Evolutionary conservation across 2,888 invertebrate species (phyloP).

Genomic region (Noctua janthina): DNA sequence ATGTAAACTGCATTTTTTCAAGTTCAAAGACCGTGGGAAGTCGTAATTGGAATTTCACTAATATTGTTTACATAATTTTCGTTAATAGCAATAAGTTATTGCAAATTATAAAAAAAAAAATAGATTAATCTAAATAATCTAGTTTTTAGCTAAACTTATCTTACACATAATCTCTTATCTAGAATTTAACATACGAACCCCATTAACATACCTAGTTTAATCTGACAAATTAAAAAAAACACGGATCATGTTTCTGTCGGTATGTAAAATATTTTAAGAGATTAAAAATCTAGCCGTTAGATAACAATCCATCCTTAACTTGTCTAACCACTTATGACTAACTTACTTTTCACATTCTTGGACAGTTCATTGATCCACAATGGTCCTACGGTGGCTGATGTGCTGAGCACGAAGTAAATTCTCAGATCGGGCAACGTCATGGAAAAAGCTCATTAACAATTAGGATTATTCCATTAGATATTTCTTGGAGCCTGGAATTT

Average conservation of each 20-base stretch:
- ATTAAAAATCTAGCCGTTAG: conserved; percentile 4
- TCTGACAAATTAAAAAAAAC: background rate
- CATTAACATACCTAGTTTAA: conserved; percentile 28
- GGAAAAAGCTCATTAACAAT: background rate
- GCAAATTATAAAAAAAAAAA: background rate
- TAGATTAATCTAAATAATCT: conserved; percentile 9
- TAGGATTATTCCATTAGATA: too few relatives aligned
- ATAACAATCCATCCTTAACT: conserved; percentile 27
- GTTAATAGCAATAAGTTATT: too few relatives aligned
- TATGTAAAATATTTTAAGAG: conserved; percentile 14
- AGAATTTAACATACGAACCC: background rate
- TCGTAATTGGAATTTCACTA: background rate
- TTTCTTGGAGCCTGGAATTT: background rate
- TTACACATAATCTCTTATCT: conserved; percentile 11
- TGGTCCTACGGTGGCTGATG: too few relatives aligned
- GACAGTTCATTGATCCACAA: conserved; percentile 8
- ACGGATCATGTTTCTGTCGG: conserved; percentile 6
- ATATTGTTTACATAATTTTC: background rate
- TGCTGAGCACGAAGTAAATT: background rate
- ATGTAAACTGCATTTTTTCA: conserved; percentile 11
- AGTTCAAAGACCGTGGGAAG: conserved; percentile 6
- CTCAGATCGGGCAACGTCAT: background rate
- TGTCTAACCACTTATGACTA: conserved; percentile 22
- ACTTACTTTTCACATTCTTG: conserved; percentile 28
- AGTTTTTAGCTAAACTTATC: background rate